Percentiles rank a stretch among this genome's conserved stretches.
Evolutionary conservation across 23 tunicate species (phyloP).

Genomic region (Phallusia fumigata): DNA sequence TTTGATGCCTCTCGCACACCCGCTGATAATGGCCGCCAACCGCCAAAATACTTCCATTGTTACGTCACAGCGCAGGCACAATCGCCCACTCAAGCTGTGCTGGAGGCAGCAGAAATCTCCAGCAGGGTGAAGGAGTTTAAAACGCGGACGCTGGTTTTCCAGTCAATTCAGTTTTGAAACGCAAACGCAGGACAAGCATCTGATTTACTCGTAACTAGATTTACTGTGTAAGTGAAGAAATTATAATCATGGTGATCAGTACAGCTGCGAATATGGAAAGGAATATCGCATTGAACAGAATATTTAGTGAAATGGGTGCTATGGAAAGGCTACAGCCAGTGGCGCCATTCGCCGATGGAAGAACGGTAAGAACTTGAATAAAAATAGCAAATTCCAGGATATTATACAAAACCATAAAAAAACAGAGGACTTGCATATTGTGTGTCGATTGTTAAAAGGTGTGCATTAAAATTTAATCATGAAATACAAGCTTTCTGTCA

Average conservation of each 20-base stretch:
- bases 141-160: background rate
- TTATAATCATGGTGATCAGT: slow-evolving; percentile 1
- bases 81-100: background rate
- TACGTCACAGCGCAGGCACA: slow-evolving; percentile 2
- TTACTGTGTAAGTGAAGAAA: background rate
- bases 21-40: slow-evolving; percentile 5
- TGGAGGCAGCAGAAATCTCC: background rate
- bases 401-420: too few species aligned
- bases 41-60: background rate
- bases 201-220: too few species aligned
- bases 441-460: too few species aligned
- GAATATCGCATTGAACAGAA: background rate
- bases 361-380: background rate
- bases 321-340: background rate
- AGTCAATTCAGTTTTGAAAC: background rate
- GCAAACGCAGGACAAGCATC: background rate
- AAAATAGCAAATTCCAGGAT: too few species aligned
- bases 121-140: background rate
- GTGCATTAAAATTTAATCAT: too few species aligned
- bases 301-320: slow-evolving; percentile 25
- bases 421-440: too few species aligned
- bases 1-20: background rate
- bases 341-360: background rate
- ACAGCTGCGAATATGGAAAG: background rate
- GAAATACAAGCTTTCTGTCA: too few species aligned